Conservation (phyloP, 64 coral and sea anemone species). For the Acropora yongei region DNA sequence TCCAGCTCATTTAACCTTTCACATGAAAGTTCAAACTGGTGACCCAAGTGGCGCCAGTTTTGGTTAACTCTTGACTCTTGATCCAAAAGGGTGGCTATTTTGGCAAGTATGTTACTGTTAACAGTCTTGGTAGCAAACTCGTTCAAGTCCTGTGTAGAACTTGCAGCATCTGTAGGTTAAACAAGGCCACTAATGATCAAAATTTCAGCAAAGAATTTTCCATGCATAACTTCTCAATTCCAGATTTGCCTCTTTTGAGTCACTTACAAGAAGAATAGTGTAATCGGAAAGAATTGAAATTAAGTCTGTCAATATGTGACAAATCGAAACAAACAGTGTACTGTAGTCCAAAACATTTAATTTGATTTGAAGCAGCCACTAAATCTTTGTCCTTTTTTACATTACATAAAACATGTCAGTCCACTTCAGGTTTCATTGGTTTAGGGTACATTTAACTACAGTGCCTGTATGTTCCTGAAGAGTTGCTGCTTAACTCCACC, state of each 20-base stretch:
- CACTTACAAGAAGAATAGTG: no score
- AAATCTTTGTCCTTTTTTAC: no score
- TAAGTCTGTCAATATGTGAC: no score
- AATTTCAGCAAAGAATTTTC: neutral
- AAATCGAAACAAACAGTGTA: no score
- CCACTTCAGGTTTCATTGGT: no score
- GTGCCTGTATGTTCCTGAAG: no score
- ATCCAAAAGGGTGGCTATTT: conserved; percentile 10
- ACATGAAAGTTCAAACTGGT: neutral
- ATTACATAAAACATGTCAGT: no score
- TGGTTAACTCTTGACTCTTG: neutral
- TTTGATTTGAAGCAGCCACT: no score
- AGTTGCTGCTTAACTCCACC: no score
- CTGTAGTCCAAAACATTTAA: no score
- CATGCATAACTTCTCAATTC: neutral
- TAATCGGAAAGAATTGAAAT: no score
- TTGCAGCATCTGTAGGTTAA: neutral
- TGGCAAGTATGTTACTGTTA: neutral
- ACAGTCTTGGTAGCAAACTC: neutral
- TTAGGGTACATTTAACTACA: no score
- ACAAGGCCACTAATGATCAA: neutral
- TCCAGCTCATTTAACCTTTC: neutral
- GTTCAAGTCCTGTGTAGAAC: neutral
- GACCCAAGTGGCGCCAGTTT: neutral
- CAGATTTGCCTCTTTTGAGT: neutral